Percentiles rank a stretch among this genome's conserved stretches.
These are phyloP conservation scores for Neolamprologus cancellatus DNA, from an alignment of 2,113 vertebrate genomes.

Conservation along the genomic window DNA sequence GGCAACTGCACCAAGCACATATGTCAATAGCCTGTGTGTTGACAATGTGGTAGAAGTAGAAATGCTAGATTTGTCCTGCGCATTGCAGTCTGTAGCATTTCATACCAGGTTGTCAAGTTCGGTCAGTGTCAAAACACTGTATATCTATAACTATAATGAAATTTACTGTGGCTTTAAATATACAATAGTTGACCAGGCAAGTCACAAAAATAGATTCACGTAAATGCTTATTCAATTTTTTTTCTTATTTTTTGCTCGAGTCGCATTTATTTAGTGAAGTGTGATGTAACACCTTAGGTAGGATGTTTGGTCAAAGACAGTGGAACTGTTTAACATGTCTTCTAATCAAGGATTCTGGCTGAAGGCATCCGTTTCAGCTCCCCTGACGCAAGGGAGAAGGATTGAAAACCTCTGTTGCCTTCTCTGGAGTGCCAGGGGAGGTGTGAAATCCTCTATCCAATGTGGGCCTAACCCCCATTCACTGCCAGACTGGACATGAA, in stretches of 20 bases:
- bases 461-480: slow-evolving; percentile 43
- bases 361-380: not conserved
- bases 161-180: slow-evolving; percentile 53
- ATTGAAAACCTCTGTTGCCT: slow-evolving; percentile 12
- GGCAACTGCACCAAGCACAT: slow-evolving; percentile 65
- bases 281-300: slow-evolving; percentile 60
- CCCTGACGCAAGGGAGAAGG: slow-evolving; percentile 19
- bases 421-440: slow-evolving; percentile 20
- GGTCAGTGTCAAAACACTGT: slow-evolving; percentile 56
- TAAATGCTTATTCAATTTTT: not conserved
- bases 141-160: slow-evolving; percentile 54
- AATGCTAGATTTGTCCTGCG: slow-evolving; percentile 63
- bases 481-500: slow-evolving; percentile 55
- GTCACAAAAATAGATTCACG: slow-evolving; percentile 52
- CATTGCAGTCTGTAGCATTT: slow-evolving; percentile 63
- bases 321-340: not conserved
- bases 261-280: slow-evolving; percentile 67
- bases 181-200: slow-evolving; percentile 44
- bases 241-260: slow-evolving; percentile 31
- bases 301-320: slow-evolving; percentile 47
- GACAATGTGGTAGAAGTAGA: slow-evolving; percentile 63
- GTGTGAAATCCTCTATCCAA: not conserved
- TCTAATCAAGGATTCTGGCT: slow-evolving; percentile 30
- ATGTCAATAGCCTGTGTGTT: slow-evolving; percentile 63
- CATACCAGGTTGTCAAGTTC: slow-evolving; percentile 48